phyloP scores from a whole-genome alignment of 1,140 invertebrate genomes.

The Rhynchophorus ferrugineus region DNA sequence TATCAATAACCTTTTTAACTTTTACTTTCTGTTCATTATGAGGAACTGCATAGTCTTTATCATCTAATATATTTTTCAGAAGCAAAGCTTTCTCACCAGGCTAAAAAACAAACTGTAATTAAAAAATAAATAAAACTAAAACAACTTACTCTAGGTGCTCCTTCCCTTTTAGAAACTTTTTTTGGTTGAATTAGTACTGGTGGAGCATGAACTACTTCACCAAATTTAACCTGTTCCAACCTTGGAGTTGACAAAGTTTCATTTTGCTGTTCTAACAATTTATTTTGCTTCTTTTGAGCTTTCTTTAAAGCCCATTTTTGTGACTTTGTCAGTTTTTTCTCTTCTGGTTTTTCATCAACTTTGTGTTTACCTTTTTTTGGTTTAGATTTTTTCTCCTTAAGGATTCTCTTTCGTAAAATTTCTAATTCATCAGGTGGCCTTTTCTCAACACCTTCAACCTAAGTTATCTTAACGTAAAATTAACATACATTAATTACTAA shows the following conservation, averaged over 20 bases:
- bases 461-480: slow-evolving; percentile 8
- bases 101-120: slow-evolving; percentile 1
- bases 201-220: slow-evolving; percentile 58
- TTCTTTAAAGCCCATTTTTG: slow-evolving; percentile 44
- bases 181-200: slow-evolving; percentile 49
- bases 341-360: slow-evolving; percentile 32
- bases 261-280: slow-evolving; percentile 25
- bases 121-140: slow-evolving; percentile 16
- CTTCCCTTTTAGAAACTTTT: slow-evolving; percentile 39
- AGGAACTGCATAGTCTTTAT: no score
- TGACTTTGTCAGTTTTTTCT: slow-evolving; percentile 41
- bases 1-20: slow-evolving; percentile 35
- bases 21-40: no score
- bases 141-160: slow-evolving; percentile 41
- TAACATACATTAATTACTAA: background rate
- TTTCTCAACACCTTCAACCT: slow-evolving; percentile 42
- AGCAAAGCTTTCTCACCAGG: background rate
- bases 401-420: slow-evolving; percentile 34
- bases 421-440: slow-evolving; percentile 42
- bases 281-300: slow-evolving; percentile 43
- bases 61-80: background rate
- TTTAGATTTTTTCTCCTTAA: slow-evolving; percentile 38
- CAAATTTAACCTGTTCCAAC: slow-evolving; percentile 56
- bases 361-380: slow-evolving; percentile 41
- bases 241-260: slow-evolving; percentile 39